Conservation (phyloP, 2,797 vertebrate genomes). For the Triplophysa yarkandensis region DNA sequence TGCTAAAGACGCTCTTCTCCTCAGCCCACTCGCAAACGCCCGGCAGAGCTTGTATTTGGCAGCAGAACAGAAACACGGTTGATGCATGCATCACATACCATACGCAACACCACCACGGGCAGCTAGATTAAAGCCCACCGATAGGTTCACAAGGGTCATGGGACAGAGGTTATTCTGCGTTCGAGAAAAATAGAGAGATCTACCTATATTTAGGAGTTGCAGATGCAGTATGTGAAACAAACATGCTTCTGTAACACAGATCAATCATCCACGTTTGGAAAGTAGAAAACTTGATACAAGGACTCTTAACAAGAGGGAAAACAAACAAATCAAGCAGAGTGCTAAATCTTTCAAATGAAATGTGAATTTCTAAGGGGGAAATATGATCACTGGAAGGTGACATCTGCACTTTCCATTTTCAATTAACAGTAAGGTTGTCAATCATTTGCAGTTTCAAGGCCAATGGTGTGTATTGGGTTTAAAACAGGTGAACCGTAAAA, state of each 20-base stretch:
- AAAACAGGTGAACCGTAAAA: not conserved
- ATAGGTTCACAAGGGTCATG: slow-evolving; percentile 23
- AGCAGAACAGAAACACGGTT: slow-evolving; percentile 39
- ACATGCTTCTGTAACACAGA: not conserved
- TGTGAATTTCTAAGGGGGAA: slow-evolving; percentile 34
- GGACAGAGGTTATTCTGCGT: slow-evolving; percentile 9
- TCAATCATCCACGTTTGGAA: slow-evolving; percentile 1
- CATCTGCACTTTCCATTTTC: slow-evolving; percentile 37
- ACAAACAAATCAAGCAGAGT: slow-evolving; percentile 13
- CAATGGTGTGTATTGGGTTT: slow-evolving; percentile 24
- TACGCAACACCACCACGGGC: slow-evolving; percentile 38
- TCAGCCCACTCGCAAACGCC: slow-evolving; percentile 46
- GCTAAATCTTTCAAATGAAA: slow-evolving; percentile 27
- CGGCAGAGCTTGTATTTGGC: slow-evolving; percentile 51
- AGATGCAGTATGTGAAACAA: not conserved
- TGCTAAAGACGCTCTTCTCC: slow-evolving; percentile 27
- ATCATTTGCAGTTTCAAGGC: slow-evolving; percentile 55
- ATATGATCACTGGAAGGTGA: slow-evolving; percentile 40
- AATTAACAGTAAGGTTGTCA: slow-evolving; percentile 57
- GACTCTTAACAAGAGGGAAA: not conserved
- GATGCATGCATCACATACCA: slow-evolving; percentile 45
- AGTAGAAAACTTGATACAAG: not conserved
- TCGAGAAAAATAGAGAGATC: slow-evolving; percentile 13
- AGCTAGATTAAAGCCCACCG: slow-evolving; percentile 15
- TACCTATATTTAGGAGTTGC: not conserved